Base-by-base conservation (phyloP, 53 echinoderm and acorn worm species). In the Echinarachnius parma region DNA sequence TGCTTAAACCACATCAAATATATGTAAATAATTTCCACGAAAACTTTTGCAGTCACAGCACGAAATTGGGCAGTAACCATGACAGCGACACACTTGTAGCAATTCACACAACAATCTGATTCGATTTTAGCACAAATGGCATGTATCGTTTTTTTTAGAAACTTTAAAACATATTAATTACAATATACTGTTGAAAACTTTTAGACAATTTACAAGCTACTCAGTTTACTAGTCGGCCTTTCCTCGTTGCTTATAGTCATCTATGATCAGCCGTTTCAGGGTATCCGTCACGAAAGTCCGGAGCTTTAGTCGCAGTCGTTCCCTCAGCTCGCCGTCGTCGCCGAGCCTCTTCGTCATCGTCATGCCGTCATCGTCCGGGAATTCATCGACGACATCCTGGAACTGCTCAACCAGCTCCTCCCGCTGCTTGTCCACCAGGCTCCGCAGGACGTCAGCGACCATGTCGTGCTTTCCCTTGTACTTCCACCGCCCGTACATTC, bases 241-340 rank as follows among this genome's bases (percentile, higher is more conserved):
- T 4, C 94, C 94, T 19, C 94, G 59, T 19, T 87, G 83, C 49
- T 83, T 70, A 36, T 87, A 75, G 34, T 86, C 83, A 28, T 86
- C 84, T 25, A 61, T 31, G 21, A 94, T 28, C 19, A 39, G 44
- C 45, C 80, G 75, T 49, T 94, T 94, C 55, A 94, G 57, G 28
- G 64, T 84, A 35, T 90, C 90, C 21, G 78, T 84, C 60, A 94
- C 45, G 48, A 81, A 94, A 2, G 79, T 34, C 56, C 76, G 90
- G 21, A 87, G 52, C 27, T 67, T 84, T 36, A 77, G 80, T 14
- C 87, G 55, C 81, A 94, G 75, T 55, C 70, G 59, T 61, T 86
- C 94, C 2, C 94, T 76, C 34, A 90, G 76, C 62, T 94, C 94
- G 16, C 94, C 94, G 46, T 94, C 94, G 32, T 84, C 80, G 27